These are phyloP conservation scores for Carapus acus DNA, from an alignment of 2,797 vertebrate species.

Conservation along the genomic window DNA sequence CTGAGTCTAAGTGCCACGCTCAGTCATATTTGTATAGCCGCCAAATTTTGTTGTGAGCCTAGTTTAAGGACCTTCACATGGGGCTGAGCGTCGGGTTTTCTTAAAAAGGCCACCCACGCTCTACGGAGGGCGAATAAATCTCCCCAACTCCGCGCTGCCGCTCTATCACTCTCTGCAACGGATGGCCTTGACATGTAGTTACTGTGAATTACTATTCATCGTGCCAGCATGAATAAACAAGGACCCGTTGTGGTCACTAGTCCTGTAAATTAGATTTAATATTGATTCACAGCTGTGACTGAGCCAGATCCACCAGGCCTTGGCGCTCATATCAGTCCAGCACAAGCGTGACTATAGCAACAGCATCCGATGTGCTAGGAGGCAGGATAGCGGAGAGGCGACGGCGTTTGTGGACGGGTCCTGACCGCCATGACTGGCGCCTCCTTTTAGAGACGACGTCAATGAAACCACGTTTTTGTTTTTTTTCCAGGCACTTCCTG, in stretches of 20 bases:
- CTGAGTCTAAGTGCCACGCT: slow-evolving; percentile 53
- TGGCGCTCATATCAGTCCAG: slow-evolving; percentile 32
- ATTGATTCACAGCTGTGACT: slow-evolving; percentile 58
- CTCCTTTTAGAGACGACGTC: not conserved
- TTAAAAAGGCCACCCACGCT: slow-evolving; percentile 52
- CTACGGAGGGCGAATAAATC: slow-evolving; percentile 62
- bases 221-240: slow-evolving; percentile 60
- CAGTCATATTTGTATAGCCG: slow-evolving; percentile 57
- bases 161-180: slow-evolving; percentile 31
- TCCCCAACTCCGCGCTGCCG: slow-evolving; percentile 24
- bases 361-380: slow-evolving; percentile 44
- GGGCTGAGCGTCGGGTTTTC: slow-evolving; percentile 54
- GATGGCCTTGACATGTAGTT: slow-evolving; percentile 54
- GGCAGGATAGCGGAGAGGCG: slow-evolving; percentile 42
- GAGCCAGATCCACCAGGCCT: slow-evolving; percentile 31
- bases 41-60: slow-evolving; percentile 54
- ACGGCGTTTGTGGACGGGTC: no score
- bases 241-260: slow-evolving; percentile 54
- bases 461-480: slow-evolving; percentile 22
- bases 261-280: slow-evolving; percentile 66
- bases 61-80: slow-evolving; percentile 54
- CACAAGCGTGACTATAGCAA: slow-evolving; percentile 51
- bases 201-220: slow-evolving; percentile 38
- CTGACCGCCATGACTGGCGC: slow-evolving; percentile 5
- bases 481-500: slow-evolving; percentile 87